Percentiles rank a stretch among this genome's conserved stretches.
Conservation (phyloP, 1,140 invertebrate species). For the Notospermus geniculatus region DNA sequence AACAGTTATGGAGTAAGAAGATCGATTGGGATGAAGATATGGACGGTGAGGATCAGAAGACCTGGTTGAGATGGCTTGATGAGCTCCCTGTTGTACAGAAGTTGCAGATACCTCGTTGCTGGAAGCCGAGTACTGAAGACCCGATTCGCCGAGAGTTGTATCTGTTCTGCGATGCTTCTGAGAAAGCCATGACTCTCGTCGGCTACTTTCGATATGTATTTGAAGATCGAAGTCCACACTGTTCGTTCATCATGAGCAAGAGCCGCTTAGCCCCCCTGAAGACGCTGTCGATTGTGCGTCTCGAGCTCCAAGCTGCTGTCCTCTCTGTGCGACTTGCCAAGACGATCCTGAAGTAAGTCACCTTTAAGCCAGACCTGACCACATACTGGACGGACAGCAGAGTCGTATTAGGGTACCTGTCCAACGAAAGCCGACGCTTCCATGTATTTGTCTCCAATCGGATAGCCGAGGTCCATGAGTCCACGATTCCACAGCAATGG, state of each 20-base stretch:
- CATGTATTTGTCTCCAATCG: conserved; percentile 27
- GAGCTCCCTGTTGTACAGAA: conserved; percentile 12
- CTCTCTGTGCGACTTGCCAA: conserved; percentile 23
- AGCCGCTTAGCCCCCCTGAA: conserved; percentile 23
- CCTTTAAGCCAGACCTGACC: not conserved
- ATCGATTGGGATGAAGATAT: too few relatives aligned
- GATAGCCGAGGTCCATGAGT: conserved; percentile 20
- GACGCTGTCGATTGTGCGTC: conserved; percentile 19
- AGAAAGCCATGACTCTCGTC: conserved; percentile 25
- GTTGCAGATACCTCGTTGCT: conserved; percentile 15
- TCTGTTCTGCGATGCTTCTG: conserved; percentile 32
- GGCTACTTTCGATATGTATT: conserved; percentile 23
- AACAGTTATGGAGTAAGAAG: too few relatives aligned
- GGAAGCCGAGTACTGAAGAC: conserved; percentile 23
- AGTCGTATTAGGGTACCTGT: conserved; percentile 20
- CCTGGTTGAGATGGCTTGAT: conserved; percentile 10
- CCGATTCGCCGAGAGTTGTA: conserved; percentile 13
- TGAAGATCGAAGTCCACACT: conserved; percentile 11
- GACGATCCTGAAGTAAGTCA: conserved; percentile 16
- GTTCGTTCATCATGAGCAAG: conserved; percentile 28
- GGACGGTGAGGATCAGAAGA: too few relatives aligned
- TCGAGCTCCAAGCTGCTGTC: conserved; percentile 29
- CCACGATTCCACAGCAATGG: not conserved
- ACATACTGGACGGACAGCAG: conserved; percentile 24
- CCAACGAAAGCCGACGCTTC: conserved; percentile 22